Evolutionary conservation across 2,113 vertebrate species (phyloP).

Genomic region (Climacteris rufus): DNA sequence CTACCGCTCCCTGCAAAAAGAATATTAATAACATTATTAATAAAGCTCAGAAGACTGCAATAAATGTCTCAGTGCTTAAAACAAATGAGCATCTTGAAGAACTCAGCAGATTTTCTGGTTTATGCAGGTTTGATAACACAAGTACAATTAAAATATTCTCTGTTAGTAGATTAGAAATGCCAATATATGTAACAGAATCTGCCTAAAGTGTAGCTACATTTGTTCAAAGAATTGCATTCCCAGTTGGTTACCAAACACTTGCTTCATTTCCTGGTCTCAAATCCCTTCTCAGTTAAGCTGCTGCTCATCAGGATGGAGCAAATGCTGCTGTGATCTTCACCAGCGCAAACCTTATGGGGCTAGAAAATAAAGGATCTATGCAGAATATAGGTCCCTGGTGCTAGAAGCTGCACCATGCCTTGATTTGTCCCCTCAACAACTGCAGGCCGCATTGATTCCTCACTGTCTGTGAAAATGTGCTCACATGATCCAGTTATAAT

Average conservation of each 20-base stretch:
- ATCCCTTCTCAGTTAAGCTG: background rate
- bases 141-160: slow-evolving; percentile 29
- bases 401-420: background rate
- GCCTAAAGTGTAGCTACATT: background rate
- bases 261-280: background rate
- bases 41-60: slow-evolving; percentile 18
- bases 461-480: background rate
- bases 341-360: background rate
- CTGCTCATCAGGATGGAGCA: background rate
- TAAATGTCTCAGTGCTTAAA: slow-evolving; percentile 32
- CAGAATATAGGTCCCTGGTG: background rate
- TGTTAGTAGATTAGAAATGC: slow-evolving; percentile 11
- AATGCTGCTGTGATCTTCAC: background rate
- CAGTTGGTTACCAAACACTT: background rate
- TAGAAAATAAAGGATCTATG: background rate
- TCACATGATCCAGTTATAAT: background rate
- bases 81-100: slow-evolving; percentile 38
- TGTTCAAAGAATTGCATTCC: slow-evolving; percentile 11
- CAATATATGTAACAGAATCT: slow-evolving; percentile 22
- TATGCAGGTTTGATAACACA: slow-evolving; percentile 9
- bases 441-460: background rate
- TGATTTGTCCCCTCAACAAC: background rate
- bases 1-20: slow-evolving; percentile 25
- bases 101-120: slow-evolving; percentile 16
- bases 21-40: slow-evolving; percentile 59